Conservation (phyloP, 2,888 invertebrate species). For the Metacarcinus magister region DNA sequence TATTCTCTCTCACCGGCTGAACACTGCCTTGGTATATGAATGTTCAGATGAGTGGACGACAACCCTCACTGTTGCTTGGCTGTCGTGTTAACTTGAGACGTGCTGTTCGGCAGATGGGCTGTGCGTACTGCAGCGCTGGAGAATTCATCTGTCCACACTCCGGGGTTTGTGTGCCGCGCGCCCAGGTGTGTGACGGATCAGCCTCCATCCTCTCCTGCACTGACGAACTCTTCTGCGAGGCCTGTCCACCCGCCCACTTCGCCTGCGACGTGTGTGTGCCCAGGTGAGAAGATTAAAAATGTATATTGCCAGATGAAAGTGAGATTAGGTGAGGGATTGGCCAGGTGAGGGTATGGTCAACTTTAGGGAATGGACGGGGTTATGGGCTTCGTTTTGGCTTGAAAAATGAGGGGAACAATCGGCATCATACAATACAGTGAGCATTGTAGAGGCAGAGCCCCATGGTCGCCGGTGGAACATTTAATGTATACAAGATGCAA, state of each 20-base stretch:
- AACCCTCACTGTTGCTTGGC: conserved; percentile 10
- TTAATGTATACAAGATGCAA: no score
- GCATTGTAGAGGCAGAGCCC: no score
- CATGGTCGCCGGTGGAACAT: no score
- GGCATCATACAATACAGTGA: no score
- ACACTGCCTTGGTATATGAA: no score
- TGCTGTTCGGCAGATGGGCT: conserved; percentile 71
- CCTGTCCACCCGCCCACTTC: conserved; percentile 74
- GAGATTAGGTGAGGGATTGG: no score
- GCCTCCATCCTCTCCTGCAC: conserved; percentile 77
- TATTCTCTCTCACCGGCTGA: no score
- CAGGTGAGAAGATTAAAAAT: conserved; percentile 60
- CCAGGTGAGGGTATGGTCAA: no score
- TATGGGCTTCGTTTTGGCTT: no score
- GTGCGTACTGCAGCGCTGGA: conserved; percentile 73
- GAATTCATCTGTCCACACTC: conserved; percentile 79
- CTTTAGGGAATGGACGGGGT: no score
- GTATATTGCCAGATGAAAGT: no score
- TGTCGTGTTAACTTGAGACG: not conserved
- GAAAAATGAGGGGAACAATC: no score
- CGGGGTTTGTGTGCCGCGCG: conserved; percentile 79
- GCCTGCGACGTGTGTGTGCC: conserved; percentile 79
- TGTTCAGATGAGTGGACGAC: not conserved
- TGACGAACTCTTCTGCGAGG: conserved; percentile 75
- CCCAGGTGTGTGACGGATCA: conserved; percentile 79